phyloP scores from a whole-genome alignment of 2,113 vertebrate species.

The Chloebia gouldiae region DNA sequence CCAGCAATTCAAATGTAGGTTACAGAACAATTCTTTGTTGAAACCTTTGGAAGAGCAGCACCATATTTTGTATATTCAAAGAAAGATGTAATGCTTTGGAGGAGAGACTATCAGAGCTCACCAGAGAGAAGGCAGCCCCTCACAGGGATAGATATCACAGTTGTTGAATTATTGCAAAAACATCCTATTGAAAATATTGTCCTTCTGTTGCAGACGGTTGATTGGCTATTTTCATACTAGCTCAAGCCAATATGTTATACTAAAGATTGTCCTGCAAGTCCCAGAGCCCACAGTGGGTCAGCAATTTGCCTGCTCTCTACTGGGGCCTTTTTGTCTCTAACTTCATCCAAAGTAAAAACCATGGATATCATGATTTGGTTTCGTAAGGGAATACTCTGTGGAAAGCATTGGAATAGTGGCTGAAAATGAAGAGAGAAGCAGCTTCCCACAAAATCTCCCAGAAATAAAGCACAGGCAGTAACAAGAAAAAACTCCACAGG shows the following conservation, averaged over 20 bases:
- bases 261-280: neutral
- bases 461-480: neutral
- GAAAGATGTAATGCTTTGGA: neutral
- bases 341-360: neutral
- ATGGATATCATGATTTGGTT: neutral
- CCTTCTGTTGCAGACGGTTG: neutral
- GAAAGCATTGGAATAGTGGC: neutral
- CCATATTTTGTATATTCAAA: neutral
- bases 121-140: neutral
- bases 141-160: neutral
- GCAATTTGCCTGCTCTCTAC: neutral
- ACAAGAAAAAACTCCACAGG: neutral
- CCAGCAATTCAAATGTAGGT: neutral
- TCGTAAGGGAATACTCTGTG: neutral
- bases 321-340: neutral
- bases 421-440: neutral
- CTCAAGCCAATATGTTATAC: neutral
- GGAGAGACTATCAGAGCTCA: neutral
- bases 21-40: neutral
- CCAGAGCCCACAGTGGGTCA: neutral
- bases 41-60: neutral
- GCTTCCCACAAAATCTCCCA: neutral
- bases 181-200: neutral
- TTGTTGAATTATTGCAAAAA: neutral
- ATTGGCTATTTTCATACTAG: neutral